phyloP scores from a whole-genome alignment of 2,888 invertebrate genomes.

The Xanthorhoe spadicearia region DNA sequence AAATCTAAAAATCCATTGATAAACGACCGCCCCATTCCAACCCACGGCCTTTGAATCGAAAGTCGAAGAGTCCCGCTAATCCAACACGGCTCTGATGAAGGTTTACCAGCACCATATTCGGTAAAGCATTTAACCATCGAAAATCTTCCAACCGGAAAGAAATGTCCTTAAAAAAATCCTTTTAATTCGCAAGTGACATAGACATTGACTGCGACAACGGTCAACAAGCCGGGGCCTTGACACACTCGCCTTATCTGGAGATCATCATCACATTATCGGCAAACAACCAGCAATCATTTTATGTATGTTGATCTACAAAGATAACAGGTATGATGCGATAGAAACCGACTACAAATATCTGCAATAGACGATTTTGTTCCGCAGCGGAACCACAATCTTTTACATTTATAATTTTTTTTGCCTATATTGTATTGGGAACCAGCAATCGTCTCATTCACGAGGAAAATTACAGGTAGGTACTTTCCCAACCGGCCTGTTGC shows the following conservation, averaged over 20 bases:
- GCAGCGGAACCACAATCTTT: too few relatives aligned
- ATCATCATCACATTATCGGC: background rate
- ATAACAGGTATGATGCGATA: too few relatives aligned
- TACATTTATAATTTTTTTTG: too few relatives aligned
- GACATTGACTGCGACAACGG: background rate
- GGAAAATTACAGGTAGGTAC: conserved; percentile 1
- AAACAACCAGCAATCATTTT: too few relatives aligned
- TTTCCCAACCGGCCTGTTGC: background rate
- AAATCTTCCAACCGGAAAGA: background rate
- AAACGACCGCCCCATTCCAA: too few relatives aligned
- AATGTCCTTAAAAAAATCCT: background rate
- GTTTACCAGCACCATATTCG: background rate
- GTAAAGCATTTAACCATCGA: background rate
- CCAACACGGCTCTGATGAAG: background rate
- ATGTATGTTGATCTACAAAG: too few relatives aligned
- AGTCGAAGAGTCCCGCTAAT: too few relatives aligned
- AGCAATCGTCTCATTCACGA: background rate
- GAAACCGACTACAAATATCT: too few relatives aligned
- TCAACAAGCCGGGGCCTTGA: conserved; percentile 7
- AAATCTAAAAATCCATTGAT: too few relatives aligned
- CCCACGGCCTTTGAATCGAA: too few relatives aligned
- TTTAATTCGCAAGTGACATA: conserved; percentile 4
- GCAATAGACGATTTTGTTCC: too few relatives aligned
- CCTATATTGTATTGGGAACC: too few relatives aligned
- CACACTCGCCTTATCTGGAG: conserved; percentile 4